Evolutionary conservation across 2,888 invertebrate genomes (phyloP).

Genomic region (Tetrapedia diversipes): DNA sequence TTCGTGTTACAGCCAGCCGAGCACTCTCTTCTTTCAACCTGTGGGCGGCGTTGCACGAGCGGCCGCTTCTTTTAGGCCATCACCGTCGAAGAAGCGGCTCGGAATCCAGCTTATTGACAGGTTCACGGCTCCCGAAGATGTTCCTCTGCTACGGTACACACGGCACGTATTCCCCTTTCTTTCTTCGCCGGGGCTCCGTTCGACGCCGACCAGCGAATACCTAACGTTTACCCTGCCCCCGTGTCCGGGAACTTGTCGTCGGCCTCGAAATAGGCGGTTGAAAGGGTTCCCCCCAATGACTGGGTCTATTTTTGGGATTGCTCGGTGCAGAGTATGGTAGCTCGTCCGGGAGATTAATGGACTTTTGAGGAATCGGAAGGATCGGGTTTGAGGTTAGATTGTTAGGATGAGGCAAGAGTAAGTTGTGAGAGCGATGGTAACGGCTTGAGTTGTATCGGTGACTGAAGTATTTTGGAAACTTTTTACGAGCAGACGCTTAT

Average conservation of each 20-base stretch:
- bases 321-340: not conserved
- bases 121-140: slow-evolving; percentile 75
- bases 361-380: not conserved
- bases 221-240: not conserved
- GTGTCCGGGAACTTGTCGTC: slow-evolving; percentile 50
- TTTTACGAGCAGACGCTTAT: too few relatives aligned
- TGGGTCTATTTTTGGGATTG: slow-evolving; percentile 19
- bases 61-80: slow-evolving; percentile 70
- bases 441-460: too few relatives aligned
- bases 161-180: slow-evolving; percentile 55
- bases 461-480: too few relatives aligned
- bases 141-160: slow-evolving; percentile 63
- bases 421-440: too few relatives aligned
- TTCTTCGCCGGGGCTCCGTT: slow-evolving; percentile 5
- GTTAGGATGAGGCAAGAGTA: too few relatives aligned
- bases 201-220: not conserved
- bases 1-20: slow-evolving; percentile 24
- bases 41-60: slow-evolving; percentile 52
- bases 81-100: slow-evolving; percentile 67
- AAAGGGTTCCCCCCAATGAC: slow-evolving; percentile 35
- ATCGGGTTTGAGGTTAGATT: too few relatives aligned
- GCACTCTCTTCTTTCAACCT: slow-evolving; percentile 30
- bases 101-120: slow-evolving; percentile 77
- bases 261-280: slow-evolving; percentile 37
- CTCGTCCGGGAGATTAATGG: slow-evolving; percentile 9